Base-by-base conservation (phyloP, 1,140 invertebrate genomes). In the Drosophila kanapiae region DNA sequence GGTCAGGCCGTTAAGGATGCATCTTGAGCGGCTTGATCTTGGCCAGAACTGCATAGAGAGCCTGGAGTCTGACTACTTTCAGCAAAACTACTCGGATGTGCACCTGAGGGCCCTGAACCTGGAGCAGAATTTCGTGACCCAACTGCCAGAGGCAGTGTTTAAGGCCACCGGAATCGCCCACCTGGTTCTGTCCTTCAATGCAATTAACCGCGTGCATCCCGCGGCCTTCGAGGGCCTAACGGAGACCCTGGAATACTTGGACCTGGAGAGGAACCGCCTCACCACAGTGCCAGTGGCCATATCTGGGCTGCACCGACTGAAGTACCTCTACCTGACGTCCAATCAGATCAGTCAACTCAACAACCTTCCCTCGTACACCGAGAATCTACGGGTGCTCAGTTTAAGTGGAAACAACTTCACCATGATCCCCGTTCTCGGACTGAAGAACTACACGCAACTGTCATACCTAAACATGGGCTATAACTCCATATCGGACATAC, bases 391-490 rank as follows among this genome's bases (percentile, higher is more conserved):
- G 82, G 96, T 96, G 4, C 92, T 98, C 3, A 97, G 96, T 29
- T 93, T 98, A 6, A 96, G 96, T 33, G 96, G 96, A 1, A 98
- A 98, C 92, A 95, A 95, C 85, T 94, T 98, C 64, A 95, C 94
- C 51, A 93, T 94, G 48, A 95, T 98, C 29, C 97, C 97, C 4
- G 94, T 94, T 10, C 91, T 95, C 31, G 94, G 95, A 0, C 91
- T 98, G 23, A 94, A 94, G 76, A 94, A 95, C 84, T 93, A 96
- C 79, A 95, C 95, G 6, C 95, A 94, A 67, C 93, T 98, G 45
- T 94, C 96, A 13, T 97, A 98, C 93, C 94, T 98, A 49, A 98
- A 98, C 93, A 94, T 98, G 62, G 97, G 96, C 33, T 97, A 98
- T 88, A 98, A 98, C 91, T 95, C 95, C 75, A 97, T 98, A 79